These are phyloP conservation scores for Drosophila rellima DNA, from an alignment of 2,888 invertebrate species.

Conservation along the genomic window DNA sequence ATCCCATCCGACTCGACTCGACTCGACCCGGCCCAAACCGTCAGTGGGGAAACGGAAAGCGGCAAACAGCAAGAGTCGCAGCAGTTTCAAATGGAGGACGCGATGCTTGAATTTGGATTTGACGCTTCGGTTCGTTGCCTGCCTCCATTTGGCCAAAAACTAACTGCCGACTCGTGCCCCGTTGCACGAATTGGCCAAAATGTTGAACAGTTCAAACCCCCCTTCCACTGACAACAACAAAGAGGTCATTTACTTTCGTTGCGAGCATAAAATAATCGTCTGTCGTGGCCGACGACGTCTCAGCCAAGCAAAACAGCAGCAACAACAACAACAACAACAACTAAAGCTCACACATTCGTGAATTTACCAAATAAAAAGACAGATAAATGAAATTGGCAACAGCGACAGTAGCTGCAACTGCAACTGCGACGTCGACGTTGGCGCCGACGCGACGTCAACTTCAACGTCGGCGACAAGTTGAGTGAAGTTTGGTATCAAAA, in stretches of 20 bases:
- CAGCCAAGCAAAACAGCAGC: constrained; percentile 54
- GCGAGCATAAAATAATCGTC: constrained; percentile 77
- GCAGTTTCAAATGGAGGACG: constrained; percentile 66
- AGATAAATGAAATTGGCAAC: constrained; percentile 78
- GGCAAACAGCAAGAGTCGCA: constrained; percentile 24
- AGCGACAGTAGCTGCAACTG: constrained; percentile 32
- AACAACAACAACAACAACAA: constrained; percentile 38
- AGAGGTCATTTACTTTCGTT: constrained; percentile 80
- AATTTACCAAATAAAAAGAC: constrained; percentile 60
- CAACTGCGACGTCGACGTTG: constrained; percentile 34
- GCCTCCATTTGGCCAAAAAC: constrained; percentile 22
- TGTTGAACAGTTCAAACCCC: constrained; percentile 56
- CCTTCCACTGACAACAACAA: constrained; percentile 66
- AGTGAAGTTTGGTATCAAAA: constrained; percentile 70
- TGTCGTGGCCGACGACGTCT: constrained; percentile 45
- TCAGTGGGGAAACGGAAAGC: constrained; percentile 55
- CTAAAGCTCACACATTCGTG: constrained; percentile 65
- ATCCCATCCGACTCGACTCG: too few species aligned
- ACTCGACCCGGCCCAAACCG: neutral
- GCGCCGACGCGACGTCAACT: constrained; percentile 16
- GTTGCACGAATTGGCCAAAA: constrained; percentile 65
- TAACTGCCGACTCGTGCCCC: constrained; percentile 64
- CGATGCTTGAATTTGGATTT: constrained; percentile 70
- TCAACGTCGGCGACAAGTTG: constrained; percentile 58
- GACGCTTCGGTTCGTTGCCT: constrained; percentile 67